Evolutionary conservation across 2,888 invertebrate genomes (phyloP), one percentile per base, ranked within the genome.

Genomic region (Scotopteryx bipunctaria): DNA sequence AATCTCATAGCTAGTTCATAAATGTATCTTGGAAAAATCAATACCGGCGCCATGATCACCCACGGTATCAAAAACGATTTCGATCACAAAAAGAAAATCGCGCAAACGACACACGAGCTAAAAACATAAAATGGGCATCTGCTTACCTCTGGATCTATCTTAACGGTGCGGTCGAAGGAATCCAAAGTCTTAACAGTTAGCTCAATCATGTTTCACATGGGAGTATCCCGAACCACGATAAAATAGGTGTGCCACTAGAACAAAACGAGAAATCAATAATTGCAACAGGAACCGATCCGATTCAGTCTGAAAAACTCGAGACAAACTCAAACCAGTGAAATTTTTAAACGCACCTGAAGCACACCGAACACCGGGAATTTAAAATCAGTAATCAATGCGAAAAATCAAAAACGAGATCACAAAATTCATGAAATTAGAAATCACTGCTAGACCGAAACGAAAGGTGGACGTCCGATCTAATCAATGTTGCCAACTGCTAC

Each of bases 181-280:
- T 97, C 97, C 76, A 97, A 91, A 55, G 97, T 97, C 88, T 97
- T 97, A 67, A 97, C 95, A 65, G 95, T 97, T 69, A 97, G 91
- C 69, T 95, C 93, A 90, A 97, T 95, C 94, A 94, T 94, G 75
- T 81, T 91, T 58, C 46, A 51, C 47, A 36, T 50, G 8, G 9
- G n/a, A n/a, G 38, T 23, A 19, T 45, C 42, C 29, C 32, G 42
- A 32, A 27, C 50, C 31, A 31, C 45, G 38, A 14, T 32, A 35
- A 13, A 35, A 17, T 37, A 23, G 43, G 55, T 49, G 51, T 47
- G 51, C 54, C 47, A 44, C 38, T 36, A 51, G 6, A 40, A 46
- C 47, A 48, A 35, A 50, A 50, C 41, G 40, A 46, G 23, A 51
- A 41, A 57, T 57, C 57, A 49, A 55, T 55, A 59, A 41, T 48